Conservation (phyloP, 2,888 invertebrate species). For the Agriopis leucophaearia region DNA sequence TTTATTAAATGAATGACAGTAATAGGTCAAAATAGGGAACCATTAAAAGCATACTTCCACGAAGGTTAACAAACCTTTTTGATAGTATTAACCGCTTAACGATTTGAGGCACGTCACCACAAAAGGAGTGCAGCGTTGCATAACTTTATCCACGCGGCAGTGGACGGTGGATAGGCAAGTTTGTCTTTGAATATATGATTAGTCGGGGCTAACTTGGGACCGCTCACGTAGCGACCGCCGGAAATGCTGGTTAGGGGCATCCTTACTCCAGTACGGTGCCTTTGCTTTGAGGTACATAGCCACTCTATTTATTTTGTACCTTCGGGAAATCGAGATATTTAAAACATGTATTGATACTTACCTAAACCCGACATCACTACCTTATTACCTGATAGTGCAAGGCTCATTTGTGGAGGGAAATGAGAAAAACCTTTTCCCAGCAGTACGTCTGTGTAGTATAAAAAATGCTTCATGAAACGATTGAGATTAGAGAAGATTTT, state of each 20-base stretch:
- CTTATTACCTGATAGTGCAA: too few relatives aligned
- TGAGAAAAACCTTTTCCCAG: too few relatives aligned
- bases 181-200: constrained; percentile 46
- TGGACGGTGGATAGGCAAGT: constrained; percentile 26
- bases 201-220: constrained; percentile 17
- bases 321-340: too few relatives aligned
- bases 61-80: constrained; percentile 10
- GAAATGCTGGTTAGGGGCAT: constrained; percentile 24
- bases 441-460: too few relatives aligned
- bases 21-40: not conserved
- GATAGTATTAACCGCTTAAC: constrained; percentile 27
- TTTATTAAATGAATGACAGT: not conserved
- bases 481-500: too few relatives aligned
- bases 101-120: constrained; percentile 37
- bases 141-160: constrained; percentile 33
- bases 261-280: constrained; percentile 16
- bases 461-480: too few relatives aligned
- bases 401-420: too few relatives aligned
- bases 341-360: too few relatives aligned
- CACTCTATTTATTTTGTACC: too few relatives aligned
- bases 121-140: constrained; percentile 39
- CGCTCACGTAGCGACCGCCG: constrained; percentile 39
- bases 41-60: not conserved
- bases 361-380: too few relatives aligned
- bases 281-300: constrained; percentile 8